Percentiles rank a stretch among this genome's conserved stretches.
These are phyloP conservation scores for Microctenopoma steveboyesi DNA, from an alignment of 2,797 vertebrate species.

Conservation along the genomic window DNA sequence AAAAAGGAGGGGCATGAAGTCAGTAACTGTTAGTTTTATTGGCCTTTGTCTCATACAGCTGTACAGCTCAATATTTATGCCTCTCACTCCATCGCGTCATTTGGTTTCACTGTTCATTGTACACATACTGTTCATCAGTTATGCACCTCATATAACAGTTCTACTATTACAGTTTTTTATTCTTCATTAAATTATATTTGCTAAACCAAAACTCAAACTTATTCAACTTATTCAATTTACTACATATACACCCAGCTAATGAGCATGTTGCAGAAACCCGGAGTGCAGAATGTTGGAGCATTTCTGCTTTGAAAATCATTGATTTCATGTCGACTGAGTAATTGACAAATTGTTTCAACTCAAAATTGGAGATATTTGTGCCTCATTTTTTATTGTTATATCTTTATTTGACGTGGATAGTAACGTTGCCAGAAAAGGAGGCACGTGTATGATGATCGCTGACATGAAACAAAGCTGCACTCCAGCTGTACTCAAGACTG, in stretches of 20 bases:
- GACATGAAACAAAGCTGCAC: constrained; percentile 7
- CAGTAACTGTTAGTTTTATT: constrained; percentile 33
- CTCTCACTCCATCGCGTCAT: background rate
- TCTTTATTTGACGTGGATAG: background rate
- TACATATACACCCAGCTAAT: background rate
- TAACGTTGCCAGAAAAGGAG: background rate
- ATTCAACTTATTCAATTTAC: background rate
- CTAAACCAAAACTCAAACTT: background rate
- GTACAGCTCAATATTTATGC: constrained; percentile 9
- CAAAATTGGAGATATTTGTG: background rate
- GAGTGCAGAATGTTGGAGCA: background rate
- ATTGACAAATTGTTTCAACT: background rate
- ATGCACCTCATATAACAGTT: background rate
- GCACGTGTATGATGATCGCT: constrained; percentile 4
- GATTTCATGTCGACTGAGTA: background rate
- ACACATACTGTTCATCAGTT: background rate
- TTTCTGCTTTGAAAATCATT: background rate
- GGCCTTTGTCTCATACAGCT: constrained; percentile 15
- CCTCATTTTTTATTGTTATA: background rate
- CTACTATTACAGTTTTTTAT: background rate
- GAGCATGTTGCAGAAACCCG: background rate
- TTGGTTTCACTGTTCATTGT: background rate
- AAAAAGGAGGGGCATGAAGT: constrained; percentile 21
- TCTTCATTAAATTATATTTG: background rate
- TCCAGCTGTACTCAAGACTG: background rate